A percentile compares a stretch with the other conserved stretches of the same genome.
phyloP scores from a whole-genome alignment of 2,113 vertebrate species.

The Neolamprologus ventralis region DNA sequence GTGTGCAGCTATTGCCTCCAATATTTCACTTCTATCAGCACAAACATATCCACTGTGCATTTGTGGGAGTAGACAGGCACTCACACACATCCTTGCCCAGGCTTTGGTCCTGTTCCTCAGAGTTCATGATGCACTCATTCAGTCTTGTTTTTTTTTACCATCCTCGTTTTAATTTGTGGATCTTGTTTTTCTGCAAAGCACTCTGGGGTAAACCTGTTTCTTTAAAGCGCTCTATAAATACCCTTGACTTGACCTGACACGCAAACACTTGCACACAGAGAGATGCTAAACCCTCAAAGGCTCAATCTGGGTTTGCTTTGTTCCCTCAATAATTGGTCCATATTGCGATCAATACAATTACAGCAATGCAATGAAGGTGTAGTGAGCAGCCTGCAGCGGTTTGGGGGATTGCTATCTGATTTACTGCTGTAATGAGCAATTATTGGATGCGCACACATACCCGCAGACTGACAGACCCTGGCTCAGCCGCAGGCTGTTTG shows the following conservation, averaged over 20 bases:
- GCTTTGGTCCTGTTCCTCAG: neutral
- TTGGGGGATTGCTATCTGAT: conserved; percentile 58
- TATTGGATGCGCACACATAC: conserved; percentile 22
- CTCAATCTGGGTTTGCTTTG: conserved; percentile 16
- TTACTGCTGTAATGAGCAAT: conserved; percentile 46
- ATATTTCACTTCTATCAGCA: conserved; percentile 19
- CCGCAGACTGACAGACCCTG: neutral
- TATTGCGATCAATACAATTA: conserved; percentile 59
- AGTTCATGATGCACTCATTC: conserved; percentile 14
- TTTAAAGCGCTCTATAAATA: neutral
- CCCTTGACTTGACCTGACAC: conserved; percentile 7
- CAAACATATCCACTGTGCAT: conserved; percentile 15
- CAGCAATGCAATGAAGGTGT: conserved; percentile 21
- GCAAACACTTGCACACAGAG: neutral
- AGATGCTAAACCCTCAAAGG: conserved; percentile 4
- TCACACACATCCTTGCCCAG: neutral
- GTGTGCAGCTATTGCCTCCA: neutral
- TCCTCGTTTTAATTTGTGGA: conserved; percentile 21
- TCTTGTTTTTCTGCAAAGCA: conserved; percentile 3
- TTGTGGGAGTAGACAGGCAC: neutral
- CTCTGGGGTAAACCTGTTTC: neutral
- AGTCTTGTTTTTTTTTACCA: neutral
- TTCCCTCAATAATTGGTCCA: conserved; percentile 47
- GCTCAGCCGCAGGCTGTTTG: conserved; percentile 4
- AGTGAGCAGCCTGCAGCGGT: conserved; percentile 29